Percentiles rank a stretch among this genome's conserved stretches.
phyloP scores from a whole-genome alignment of 1,140 invertebrate genomes.

The Contarinia nasturtii region DNA sequence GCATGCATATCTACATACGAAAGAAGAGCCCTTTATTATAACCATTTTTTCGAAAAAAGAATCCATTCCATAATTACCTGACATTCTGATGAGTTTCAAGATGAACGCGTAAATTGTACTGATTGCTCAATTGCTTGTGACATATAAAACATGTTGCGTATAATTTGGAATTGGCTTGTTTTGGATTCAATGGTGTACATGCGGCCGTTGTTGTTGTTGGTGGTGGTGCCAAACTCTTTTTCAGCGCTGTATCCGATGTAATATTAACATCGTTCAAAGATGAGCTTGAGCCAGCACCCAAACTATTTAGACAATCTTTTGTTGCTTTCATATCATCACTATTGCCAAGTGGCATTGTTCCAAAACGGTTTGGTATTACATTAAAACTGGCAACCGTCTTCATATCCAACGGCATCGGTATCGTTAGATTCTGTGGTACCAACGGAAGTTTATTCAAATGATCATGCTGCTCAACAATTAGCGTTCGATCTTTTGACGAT shows the following conservation, averaged over 20 bases:
- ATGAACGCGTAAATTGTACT: constrained; percentile 74
- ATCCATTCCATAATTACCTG: constrained; percentile 25
- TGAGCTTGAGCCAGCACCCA: too few species aligned
- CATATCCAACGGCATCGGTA: too few species aligned
- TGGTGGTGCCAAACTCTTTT: too few species aligned
- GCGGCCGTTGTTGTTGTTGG: too few species aligned
- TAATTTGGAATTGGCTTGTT: constrained; percentile 25
- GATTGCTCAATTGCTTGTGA: constrained; percentile 71
- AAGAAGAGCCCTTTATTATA: background rate
- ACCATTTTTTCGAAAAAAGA: background rate
- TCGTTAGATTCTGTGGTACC: too few species aligned
- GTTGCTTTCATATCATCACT: background rate
- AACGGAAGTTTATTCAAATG: constrained; percentile 4
- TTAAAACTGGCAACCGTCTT: too few species aligned
- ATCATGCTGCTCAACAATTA: constrained; percentile 4
- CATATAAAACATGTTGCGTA: constrained; percentile 64
- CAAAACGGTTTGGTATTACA: too few species aligned
- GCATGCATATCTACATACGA: constrained; percentile 38
- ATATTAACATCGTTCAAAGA: too few species aligned
- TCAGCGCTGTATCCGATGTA: background rate
- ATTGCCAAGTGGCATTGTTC: background rate
- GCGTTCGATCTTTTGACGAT: constrained; percentile 1
- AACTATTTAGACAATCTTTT: background rate
- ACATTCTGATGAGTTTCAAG: constrained; percentile 76
- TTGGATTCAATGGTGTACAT: constrained; percentile 8